Evolutionary conservation across 2,888 invertebrate species (phyloP), one percentile per base, ranked within the genome.

Genomic region (Eristalinus aeneus): DNA sequence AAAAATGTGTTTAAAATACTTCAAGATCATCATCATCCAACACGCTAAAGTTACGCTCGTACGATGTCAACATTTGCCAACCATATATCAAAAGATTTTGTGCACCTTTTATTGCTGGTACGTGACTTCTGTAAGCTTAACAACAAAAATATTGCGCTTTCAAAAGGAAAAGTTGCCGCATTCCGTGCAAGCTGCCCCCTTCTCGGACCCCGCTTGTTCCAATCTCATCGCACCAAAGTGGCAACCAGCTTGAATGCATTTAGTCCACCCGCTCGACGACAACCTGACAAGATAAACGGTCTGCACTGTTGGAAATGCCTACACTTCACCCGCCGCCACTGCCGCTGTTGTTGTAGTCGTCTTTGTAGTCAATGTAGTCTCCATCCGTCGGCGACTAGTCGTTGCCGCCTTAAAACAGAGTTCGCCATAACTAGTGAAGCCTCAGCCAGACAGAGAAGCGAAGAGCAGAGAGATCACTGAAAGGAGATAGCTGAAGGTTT

Each of bases 1-100:
- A 75, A 34, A 84, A 75, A 72, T 63, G 84, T 79, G 75, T 79
- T 79, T 79, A 84, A 79, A 79, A 76, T 79, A 79, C 68, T 65
- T 60, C 68, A 75, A 85, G 85, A 85, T 81, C 81, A 84, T 58
- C 75, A 71, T 27, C 56, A 56, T 75, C 71, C 71, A 75, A 54
- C 46, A 68, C 60, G 68, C 68, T 64, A 53, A 78, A 75, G 53
- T 71, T 56, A 31, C 65, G 67, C 61, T 68, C 64, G 69, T 71
- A 71, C 71, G 58, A 77, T 81, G 77, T 86, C 77, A 77, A 78
- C 81, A 76, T 74, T 86, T 77, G 82, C 74, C 82, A 78, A 56
- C 78, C 11, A 75, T 86, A 82, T 82, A 86, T 86, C 86, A 86
- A 86, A 86, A 82, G 82, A 82, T 82, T 82, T 78, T 86, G 86